Base-by-base conservation (phyloP, 1,140 invertebrate species). In the Drosophila mojavensis region DNA sequence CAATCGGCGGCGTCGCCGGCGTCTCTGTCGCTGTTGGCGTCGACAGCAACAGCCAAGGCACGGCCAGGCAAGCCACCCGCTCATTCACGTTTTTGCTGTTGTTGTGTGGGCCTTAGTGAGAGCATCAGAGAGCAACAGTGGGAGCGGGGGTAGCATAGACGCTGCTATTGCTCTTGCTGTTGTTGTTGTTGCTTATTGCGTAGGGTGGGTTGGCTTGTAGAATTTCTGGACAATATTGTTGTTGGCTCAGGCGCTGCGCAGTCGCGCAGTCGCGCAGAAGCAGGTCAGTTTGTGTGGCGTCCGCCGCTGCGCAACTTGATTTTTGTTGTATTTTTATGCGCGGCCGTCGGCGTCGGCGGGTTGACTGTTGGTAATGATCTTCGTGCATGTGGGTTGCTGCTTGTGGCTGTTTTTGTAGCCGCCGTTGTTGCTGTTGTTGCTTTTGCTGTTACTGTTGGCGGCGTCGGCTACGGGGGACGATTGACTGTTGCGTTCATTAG, bases 401-500 rank as follows among this genome's bases (percentile, higher is more conserved):
- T 78, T 55, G 58, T 65, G 68, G 65, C 69, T 69, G 64, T 60
- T 75, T 56, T 45, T 73, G 51, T 53, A 63, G 56, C 17, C 60
- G 63, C 9, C 50, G 48, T 20, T 61, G 60, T 39, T 53, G 48
- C 15, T 50, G 43, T 61, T 58, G 60, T 33, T 33, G 33, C 33
- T 33, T 7, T 10, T 33, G 33, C 33, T 72, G 47, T 72, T 55
- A 39, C 41, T 66, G 70, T 64, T 61, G 68, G 20, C 51, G 66
- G 47, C 30, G 69, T 54, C 39, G 74, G 55, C 39, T 61, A 77
- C 78, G 79, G 79, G 81, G 79, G 73, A 62, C 80, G 68, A 55
- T 74, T 67, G 84, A 77, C 83, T 86, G 83, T 88, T 86, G 82
- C 84, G 83, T 89, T 88, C 83, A 88, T 88, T 88, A 88, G 83